Base-by-base conservation (phyloP, 2,797 vertebrate genomes). In the Mormyrops boulengeri region DNA sequence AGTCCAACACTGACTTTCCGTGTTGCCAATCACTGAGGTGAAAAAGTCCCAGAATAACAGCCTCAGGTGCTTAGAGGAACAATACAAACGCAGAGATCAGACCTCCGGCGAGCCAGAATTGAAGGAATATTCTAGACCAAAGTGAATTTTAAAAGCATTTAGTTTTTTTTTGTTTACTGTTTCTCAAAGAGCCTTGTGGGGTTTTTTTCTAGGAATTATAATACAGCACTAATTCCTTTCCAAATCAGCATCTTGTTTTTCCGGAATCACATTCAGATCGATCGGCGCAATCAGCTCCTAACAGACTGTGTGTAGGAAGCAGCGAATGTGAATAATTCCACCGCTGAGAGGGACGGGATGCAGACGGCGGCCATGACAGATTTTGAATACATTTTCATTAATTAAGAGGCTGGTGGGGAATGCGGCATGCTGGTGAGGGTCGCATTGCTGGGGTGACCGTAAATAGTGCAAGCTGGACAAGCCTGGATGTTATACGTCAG, bases 271-370 rank as follows among this genome's bases (percentile, higher is more conserved):
- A 88, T 89, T 87, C 88, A 90, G 49, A 88, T 89, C 88, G 90
- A 91, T 91, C 91, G 47, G 88, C 89, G 66, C 69, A 66, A 84
- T 88, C 89, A 55, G 41, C 82, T 88, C 53, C 26, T 87, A 90
- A 92, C 94, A 95, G 94, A 93, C 93, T 94, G 93, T 95, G 95
- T 93, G 95, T 95, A 92, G 94, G 95, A 91, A 91, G 93, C 90
- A 90, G 91, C 91, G 90, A 91, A 91, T 91, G 90, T 93, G 91
- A 91, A 69, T 87, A 89, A 88, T 62, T 62, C 69, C 3, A 41
- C 66, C 34, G 60, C 60, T 38, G 60, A 57, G 57, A 49, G 44
- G 87, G 11, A 88, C 87, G 41, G 85, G 19, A 60, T 30, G 55
- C 49, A 14, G 30, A 73, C 57, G 0, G 9, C 89, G 6, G 84